phyloP scores from a whole-genome alignment of 2,113 vertebrate species.

The Piprites chloris region DNA sequence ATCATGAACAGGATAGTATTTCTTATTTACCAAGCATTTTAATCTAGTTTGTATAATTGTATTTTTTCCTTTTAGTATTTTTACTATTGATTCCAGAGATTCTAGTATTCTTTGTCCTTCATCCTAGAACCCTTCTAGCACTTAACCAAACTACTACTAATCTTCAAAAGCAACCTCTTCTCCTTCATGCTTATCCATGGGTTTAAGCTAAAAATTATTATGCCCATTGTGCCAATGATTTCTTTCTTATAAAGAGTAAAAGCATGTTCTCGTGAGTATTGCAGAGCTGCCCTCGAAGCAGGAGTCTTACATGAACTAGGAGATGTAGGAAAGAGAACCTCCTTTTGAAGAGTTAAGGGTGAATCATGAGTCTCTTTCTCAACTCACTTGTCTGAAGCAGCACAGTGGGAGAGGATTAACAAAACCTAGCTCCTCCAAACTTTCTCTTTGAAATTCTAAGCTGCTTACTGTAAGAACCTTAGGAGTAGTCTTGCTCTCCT shows the following conservation, averaged over 20 bases:
- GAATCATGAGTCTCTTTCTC: background rate
- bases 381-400: background rate
- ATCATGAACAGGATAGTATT: background rate
- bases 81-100: background rate
- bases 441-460: conserved; percentile 54
- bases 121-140: background rate
- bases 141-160: background rate
- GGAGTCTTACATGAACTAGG: background rate
- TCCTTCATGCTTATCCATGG: background rate
- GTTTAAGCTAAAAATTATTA: background rate
- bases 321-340: background rate
- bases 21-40: background rate
- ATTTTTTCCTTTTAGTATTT: background rate
- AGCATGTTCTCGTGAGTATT: background rate
- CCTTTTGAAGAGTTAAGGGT: background rate
- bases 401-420: conserved; percentile 7
- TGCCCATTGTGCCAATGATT: background rate
- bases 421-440: background rate
- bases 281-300: background rate
- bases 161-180: background rate
- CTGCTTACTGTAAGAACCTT: conserved; percentile 48
- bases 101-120: background rate
- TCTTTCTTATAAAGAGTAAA: background rate
- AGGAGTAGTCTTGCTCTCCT: background rate
- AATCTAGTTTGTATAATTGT: background rate